These are phyloP conservation scores for Drosophila takahashii DNA, from an alignment of 1,140 invertebrate genomes.

Conservation along the genomic window DNA sequence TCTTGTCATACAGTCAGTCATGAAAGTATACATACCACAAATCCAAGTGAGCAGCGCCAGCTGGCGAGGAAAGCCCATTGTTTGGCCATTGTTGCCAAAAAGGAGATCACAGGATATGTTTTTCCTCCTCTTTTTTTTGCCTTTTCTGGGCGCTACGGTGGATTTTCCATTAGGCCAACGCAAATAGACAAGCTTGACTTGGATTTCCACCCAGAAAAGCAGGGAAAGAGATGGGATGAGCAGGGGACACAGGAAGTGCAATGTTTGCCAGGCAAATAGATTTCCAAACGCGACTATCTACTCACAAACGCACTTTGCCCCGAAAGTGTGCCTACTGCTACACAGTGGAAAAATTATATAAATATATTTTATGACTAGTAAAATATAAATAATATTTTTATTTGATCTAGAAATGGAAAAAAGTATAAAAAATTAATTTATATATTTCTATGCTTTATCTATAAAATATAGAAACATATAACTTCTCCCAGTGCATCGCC, in stretches of 20 bases:
- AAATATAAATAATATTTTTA: no score
- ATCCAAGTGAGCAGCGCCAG: constrained; percentile 53
- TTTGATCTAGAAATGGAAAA: no score
- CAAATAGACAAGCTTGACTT: constrained; percentile 78
- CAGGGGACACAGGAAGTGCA: constrained; percentile 62
- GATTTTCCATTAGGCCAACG: constrained; percentile 68
- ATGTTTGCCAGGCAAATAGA: constrained; percentile 75
- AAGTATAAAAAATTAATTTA: no score
- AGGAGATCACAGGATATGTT: constrained; percentile 26
- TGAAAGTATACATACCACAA: background rate
- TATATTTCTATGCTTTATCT: no score
- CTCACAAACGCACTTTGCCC: constrained; percentile 9
- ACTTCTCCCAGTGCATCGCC: constrained; percentile 3
- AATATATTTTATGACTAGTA: no score
- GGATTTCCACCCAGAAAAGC: constrained; percentile 45
- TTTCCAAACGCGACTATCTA: constrained; percentile 66
- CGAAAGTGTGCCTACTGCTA: constrained; percentile 29
- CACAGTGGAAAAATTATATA: background rate
- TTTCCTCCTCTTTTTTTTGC: background rate
- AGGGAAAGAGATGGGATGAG: background rate
- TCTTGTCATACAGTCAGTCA: constrained; percentile 1
- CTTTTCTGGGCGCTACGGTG: constrained; percentile 5
- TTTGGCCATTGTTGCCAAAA: constrained; percentile 73
- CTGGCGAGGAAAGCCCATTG: constrained; percentile 43
- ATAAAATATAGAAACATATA: no score